Percentiles rank a stretch among this genome's conserved stretches.
Conservation (phyloP, 2,888 invertebrate genomes). For the Epinotia nisella region DNA sequence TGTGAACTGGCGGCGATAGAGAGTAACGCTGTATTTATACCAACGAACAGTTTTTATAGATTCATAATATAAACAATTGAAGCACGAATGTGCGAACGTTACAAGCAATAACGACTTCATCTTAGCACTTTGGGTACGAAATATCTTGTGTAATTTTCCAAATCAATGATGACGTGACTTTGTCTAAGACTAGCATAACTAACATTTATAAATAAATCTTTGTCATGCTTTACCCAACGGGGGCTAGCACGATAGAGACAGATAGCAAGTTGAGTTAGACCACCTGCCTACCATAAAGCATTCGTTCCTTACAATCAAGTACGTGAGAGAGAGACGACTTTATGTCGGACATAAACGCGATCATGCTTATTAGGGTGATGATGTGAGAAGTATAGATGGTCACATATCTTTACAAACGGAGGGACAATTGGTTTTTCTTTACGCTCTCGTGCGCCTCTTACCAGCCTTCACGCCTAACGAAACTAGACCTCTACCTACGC, state of each 20-base stretch:
- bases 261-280: too few species aligned
- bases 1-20: slow-evolving; percentile 27
- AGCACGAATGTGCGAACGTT: not conserved
- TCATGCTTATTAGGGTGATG: too few species aligned
- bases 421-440: not conserved
- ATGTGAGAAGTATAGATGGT: not conserved
- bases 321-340: too few species aligned
- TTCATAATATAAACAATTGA: not conserved
- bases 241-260: too few species aligned
- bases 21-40: not conserved
- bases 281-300: too few species aligned
- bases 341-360: too few species aligned
- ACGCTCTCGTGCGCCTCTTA: too few species aligned
- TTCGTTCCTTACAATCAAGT: too few species aligned
- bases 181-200: not conserved
- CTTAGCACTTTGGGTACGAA: not conserved
- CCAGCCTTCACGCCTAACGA: too few species aligned
- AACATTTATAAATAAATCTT: not conserved
- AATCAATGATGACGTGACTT: not conserved
- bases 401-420: not conserved
- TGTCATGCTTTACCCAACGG: not conserved
- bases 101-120: not conserved
- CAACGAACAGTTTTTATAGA: not conserved
- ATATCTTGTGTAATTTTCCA: not conserved
- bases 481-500: too few species aligned